Evolutionary conservation across 1,140 invertebrate species (phyloP), one percentile per base, ranked within the genome.

Genomic region (Phortica variegata): DNA sequence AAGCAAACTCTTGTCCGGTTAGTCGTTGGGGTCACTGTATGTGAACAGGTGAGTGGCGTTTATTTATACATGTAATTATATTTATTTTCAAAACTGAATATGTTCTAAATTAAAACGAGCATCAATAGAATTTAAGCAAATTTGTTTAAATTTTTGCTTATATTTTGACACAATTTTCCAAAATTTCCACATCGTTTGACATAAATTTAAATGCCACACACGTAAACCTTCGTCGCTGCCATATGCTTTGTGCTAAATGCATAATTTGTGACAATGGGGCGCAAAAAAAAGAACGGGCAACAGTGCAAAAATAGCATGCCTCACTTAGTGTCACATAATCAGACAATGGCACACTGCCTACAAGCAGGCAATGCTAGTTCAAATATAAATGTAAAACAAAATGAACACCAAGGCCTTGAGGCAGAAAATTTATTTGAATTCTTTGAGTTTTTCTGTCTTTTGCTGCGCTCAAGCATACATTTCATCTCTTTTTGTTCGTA

Each of bases 351-450:
- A 26, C 5, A 26, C 5, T 6, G 54, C 54, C 57, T 54, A 60
- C 55, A 58, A 60, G 49, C 46, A 29, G 49, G 49, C 34, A 52
- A 63, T 69, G 10, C 23, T 26, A 26, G 23, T 26, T 10, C 23
- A 5, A n/a, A n/a, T n/a, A 58, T 63, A 69, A 68, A 65, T 61
- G 65, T 58, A 55, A 59, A 63, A 68, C 55, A n/a, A n/a, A n/a
- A n/a, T n/a, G n/a, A 26, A 26, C 10, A 26, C 23, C 23, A n/a
- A n/a, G n/a, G 65, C 51, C 60, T 59, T 45, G 47, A 54, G 45
- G 62, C 62, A 59, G 5, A 26, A 66, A 65, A 65, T 65, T 65
- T 65, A 65, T 65, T 61, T 65, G 62, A 59, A 65, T 65, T 65
- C 60, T 51, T 41, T 51, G 20, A 49, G 38, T 39, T 26, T 26